Conservation (phyloP, 30 jellyfish, hydroid and myxozoan species). For the Calvadosia cruxmelitensis region DNA sequence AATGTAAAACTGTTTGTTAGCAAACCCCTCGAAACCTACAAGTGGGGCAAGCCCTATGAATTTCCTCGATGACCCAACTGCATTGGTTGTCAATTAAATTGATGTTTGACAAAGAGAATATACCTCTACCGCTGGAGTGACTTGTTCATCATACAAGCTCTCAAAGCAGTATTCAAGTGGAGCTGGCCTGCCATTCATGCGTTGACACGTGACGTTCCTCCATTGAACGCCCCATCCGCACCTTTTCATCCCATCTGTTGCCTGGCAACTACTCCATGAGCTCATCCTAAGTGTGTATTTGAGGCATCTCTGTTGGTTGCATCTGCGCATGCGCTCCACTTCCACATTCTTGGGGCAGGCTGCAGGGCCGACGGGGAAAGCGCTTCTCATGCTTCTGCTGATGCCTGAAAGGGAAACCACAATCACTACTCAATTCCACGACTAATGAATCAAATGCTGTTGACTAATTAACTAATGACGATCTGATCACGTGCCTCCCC, state of each 20-base stretch:
- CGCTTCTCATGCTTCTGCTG: constrained; percentile 25
- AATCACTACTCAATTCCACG: no score
- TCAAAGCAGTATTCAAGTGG: constrained; percentile 38
- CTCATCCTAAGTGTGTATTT: constrained; percentile 31
- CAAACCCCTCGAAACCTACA: no score
- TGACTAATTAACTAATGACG: no score
- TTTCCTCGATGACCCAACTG: no score
- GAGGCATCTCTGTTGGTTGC: constrained; percentile 29
- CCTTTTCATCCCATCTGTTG: constrained; percentile 9
- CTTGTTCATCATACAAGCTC: constrained; percentile 27
- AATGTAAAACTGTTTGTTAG: no score
- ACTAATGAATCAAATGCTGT: no score
- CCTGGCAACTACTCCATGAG: constrained; percentile 38
- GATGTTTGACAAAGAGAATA: no score
- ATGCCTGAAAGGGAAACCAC: no score
- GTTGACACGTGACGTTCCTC: constrained; percentile 37
- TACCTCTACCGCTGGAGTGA: constrained; percentile 21
- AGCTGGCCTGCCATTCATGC: constrained; percentile 26
- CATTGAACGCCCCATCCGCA: constrained; percentile 48
- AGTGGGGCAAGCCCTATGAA: no score
- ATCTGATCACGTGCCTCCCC: constrained; percentile 29
- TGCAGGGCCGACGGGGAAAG: constrained; percentile 10
- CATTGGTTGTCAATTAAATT: no score
- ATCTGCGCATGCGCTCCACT: constrained; percentile 17
- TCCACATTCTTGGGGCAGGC: constrained; percentile 4